phyloP scores from a whole-genome alignment of 2,113 vertebrate genomes.

The Gavia stellata region DNA sequence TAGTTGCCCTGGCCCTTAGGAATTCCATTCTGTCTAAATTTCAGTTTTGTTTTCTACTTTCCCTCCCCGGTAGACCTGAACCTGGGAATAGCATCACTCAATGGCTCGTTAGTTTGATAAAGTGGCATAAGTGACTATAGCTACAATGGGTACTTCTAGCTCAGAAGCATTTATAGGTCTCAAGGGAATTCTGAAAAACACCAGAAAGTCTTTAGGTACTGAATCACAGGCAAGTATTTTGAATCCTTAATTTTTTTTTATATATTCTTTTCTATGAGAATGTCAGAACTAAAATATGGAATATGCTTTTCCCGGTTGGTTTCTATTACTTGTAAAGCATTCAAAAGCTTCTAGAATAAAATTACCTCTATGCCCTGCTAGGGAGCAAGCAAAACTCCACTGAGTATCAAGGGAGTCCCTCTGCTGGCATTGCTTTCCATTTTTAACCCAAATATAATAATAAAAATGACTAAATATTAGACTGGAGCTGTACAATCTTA shows the following conservation, averaged over 20 bases:
- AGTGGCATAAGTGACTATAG: constrained; percentile 68
- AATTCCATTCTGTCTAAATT: constrained; percentile 67
- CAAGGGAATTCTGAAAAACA: constrained; percentile 71
- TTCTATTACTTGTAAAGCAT: constrained; percentile 72
- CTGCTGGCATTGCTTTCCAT: constrained; percentile 56
- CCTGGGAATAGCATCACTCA: constrained; percentile 71
- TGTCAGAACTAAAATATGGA: constrained; percentile 76
- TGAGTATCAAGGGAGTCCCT: constrained; percentile 31
- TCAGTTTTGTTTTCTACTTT: constrained; percentile 69
- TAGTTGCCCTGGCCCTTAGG: constrained; percentile 54
- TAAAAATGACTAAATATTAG: constrained; percentile 74
- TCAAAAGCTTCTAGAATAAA: constrained; percentile 64
- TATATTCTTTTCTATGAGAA: constrained; percentile 63
- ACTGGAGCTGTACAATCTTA: constrained; percentile 28
- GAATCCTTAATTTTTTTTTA: constrained; percentile 70
- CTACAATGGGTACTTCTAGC: constrained; percentile 57
- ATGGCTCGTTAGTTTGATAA: constrained; percentile 80
- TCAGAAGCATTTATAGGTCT: constrained; percentile 68
- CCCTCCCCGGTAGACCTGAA: constrained; percentile 52
- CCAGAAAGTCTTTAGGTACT: constrained; percentile 67
- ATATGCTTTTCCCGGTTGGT: constrained; percentile 71
- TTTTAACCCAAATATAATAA: constrained; percentile 58
- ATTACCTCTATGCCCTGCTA: constrained; percentile 54
- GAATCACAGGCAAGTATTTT: constrained; percentile 72
- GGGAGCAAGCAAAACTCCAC: constrained; percentile 41